These are phyloP conservation scores for Syrista parreyssii DNA, from an alignment of 2,888 invertebrate species.

Conservation along the genomic window DNA sequence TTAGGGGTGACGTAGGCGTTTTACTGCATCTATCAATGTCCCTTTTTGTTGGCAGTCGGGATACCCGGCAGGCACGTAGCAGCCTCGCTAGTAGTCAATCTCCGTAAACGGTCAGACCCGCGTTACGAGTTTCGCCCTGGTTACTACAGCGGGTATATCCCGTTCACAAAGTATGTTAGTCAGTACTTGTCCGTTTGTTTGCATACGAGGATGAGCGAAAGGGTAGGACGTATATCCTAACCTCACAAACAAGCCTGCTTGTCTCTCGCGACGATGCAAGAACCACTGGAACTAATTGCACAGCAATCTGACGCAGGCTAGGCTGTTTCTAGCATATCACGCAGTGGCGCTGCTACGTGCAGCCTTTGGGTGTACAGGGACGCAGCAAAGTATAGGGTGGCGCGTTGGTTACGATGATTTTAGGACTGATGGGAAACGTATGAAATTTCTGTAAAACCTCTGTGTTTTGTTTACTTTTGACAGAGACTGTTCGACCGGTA, in stretches of 20 bases:
- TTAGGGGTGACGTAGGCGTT: conserved; percentile 5
- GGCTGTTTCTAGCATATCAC: conserved; percentile 19
- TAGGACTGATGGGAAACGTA: neutral
- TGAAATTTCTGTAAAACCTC: too few relatives aligned
- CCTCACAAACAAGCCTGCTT: neutral
- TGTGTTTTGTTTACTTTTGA: too few relatives aligned
- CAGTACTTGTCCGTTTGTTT: neutral
- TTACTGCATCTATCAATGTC: conserved; percentile 19
- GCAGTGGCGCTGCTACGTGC: neutral
- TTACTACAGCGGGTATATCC: neutral
- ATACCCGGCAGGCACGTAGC: conserved; percentile 14
- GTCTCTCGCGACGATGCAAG: conserved; percentile 26
- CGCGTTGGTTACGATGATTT: neutral
- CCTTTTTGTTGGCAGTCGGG: neutral
- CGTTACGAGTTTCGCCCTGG: neutral
- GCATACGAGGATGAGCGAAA: neutral
- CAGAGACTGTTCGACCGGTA: neutral
- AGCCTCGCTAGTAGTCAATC: conserved; percentile 30
- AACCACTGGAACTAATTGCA: conserved; percentile 44
- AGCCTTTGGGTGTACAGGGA: neutral
- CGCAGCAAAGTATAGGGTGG: neutral
- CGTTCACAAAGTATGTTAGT: neutral
- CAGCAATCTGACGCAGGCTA: conserved; percentile 28
- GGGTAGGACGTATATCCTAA: neutral
- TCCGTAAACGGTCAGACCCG: conserved; percentile 27